These are phyloP conservation scores for Sesia apiformis DNA, from an alignment of 2,888 invertebrate genomes.

Conservation along the genomic window DNA sequence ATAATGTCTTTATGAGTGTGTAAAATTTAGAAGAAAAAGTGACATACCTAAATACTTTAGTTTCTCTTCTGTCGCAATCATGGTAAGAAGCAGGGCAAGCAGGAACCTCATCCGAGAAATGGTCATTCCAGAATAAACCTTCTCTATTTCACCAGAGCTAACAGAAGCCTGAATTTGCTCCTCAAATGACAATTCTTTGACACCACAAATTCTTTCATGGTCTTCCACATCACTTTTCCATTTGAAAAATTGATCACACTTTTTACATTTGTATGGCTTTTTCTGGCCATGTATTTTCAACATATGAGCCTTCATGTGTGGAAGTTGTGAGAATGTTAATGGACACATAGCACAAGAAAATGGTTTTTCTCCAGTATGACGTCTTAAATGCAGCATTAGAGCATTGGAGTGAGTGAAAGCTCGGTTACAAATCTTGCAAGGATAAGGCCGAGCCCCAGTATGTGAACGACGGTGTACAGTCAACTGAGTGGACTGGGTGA, in stretches of 20 bases:
- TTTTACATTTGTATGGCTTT: conserved; percentile 84
- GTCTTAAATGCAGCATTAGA: conserved; percentile 85
- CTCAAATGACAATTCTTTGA: conserved; percentile 30
- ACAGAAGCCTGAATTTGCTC: conserved; percentile 33
- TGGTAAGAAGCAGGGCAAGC: conserved; percentile 85
- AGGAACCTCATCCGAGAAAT: conserved; percentile 85
- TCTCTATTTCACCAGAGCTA: conserved; percentile 43
- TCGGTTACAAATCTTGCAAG: conserved; percentile 85
- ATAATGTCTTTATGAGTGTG: conserved; percentile 30
- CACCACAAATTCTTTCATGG: conserved; percentile 74
- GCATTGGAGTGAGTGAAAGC: conserved; percentile 90
- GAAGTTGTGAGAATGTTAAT: conserved; percentile 85
- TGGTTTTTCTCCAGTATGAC: conserved; percentile 91
- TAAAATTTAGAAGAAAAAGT: conserved; percentile 19
- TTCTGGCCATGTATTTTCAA: conserved; percentile 85
- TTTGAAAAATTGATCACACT: conserved; percentile 83
- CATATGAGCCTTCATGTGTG: conserved; percentile 93
- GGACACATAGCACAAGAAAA: conserved; percentile 82
- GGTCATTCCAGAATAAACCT: conserved; percentile 72
- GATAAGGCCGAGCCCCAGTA: conserved; percentile 87
- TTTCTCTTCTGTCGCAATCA: conserved; percentile 86
- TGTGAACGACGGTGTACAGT: conserved; percentile 90
- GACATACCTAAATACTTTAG: conserved; percentile 86
- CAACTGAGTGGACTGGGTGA: conserved; percentile 88
- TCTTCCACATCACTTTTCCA: conserved; percentile 82